Base-by-base conservation (phyloP, 2,888 invertebrate species). In the Lepidocyrtinus sp. region DNA sequence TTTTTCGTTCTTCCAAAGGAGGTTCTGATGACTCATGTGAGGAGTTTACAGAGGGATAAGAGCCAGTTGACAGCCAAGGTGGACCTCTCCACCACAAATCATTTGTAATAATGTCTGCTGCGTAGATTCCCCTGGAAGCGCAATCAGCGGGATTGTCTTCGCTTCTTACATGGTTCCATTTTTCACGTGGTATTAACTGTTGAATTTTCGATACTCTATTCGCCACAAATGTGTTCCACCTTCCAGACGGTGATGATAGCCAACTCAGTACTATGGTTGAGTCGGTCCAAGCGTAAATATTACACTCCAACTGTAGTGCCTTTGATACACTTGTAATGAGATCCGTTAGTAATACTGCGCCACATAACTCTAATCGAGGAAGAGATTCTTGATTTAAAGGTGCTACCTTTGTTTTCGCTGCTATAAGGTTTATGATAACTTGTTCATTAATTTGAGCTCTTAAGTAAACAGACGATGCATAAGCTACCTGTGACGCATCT, bases 71-170 rank as follows among this genome's bases (percentile, higher is more conserved):
- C 46, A 61, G 27, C 46, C 59, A 80, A 15, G 3, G 2, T 70
- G 75, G 80, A 9, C 80, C 80, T 25, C 65, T 24, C 67, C 73
- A 75, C 80, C 80, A 80, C 12, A 80, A n/a, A 9, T 25, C 12
- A 19, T 1, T 15, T 2, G 46, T 36, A 55, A 65, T 21, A 55
- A 75, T 9, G 59, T 24, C 1, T 63, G 12, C n/a, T 17, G 25
- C 1, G 19, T 22, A 17, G 45, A 17, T 0, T 45, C 78, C 72
- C 22, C 85, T 26, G 2, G 88, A 86, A 0, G 86, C 84, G 15
- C 85, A 63, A 50, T 88, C 88, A 0, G 88, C 88, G 0, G 88
- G 87, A 71, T 88, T 88, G 9, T 84, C 70, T 1, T 80, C 71
- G 0, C 86, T 79, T 1, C 71, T 62, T 1, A 87, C 85, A 70